Conservation (phyloP, 2,113 vertebrate species). For the Seriola rivoliana region DNA sequence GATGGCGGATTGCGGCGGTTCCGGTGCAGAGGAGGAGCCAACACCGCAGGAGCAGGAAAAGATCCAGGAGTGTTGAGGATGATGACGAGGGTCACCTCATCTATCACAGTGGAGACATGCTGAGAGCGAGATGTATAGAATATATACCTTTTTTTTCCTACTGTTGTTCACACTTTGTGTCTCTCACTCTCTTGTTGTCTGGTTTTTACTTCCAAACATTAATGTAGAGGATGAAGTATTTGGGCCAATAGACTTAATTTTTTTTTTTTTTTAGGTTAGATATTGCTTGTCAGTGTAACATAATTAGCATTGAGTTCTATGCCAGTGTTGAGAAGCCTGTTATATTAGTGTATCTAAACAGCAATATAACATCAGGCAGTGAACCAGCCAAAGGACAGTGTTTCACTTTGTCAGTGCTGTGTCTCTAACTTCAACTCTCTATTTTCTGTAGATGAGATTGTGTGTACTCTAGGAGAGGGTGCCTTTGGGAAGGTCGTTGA, state of each 20-base stretch:
- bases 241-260: conserved; percentile 57
- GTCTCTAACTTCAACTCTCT: conserved; percentile 80
- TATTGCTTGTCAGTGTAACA: conserved; percentile 64
- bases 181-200: conserved; percentile 85
- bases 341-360: conserved; percentile 55
- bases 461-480: conserved; percentile 96
- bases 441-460: conserved; percentile 95
- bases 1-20: conserved; percentile 87
- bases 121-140: conserved; percentile 97
- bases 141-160: conserved; percentile 88
- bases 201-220: conserved; percentile 76
- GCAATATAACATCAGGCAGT: conserved; percentile 65
- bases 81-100: conserved; percentile 99
- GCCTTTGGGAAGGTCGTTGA: conserved; percentile 99
- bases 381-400: conserved; percentile 65
- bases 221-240: conserved; percentile 63
- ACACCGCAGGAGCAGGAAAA: conserved; percentile 89
- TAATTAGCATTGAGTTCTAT: conserved; percentile 56
- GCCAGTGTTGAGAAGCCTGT: conserved; percentile 59
- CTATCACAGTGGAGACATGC: conserved; percentile 98
- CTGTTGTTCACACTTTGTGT: conserved; percentile 83
- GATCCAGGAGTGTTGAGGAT: conserved; percentile 96
- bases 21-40: conserved; percentile 92
- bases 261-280: conserved; percentile 33
- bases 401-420: conserved; percentile 40